Conservation (phyloP, 2,888 invertebrate species). For the Petrophora chlorosata region DNA sequence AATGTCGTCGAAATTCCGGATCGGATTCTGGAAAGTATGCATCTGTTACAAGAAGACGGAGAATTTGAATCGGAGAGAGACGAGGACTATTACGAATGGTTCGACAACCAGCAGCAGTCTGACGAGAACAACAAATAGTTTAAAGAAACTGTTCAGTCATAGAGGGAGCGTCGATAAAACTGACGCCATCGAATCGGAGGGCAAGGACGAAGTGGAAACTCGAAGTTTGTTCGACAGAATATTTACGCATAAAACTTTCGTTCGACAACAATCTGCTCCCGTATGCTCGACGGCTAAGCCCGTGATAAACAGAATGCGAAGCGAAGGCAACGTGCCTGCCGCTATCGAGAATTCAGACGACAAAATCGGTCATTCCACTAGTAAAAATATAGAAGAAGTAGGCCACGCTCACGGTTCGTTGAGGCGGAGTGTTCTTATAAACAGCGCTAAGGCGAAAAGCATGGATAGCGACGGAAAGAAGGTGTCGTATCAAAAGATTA, state of each 20-base stretch:
- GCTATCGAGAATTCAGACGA: slow-evolving; percentile 51
- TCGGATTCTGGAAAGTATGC: slow-evolving; percentile 89
- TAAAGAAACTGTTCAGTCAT: slow-evolving; percentile 78
- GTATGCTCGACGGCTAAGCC: slow-evolving; percentile 61
- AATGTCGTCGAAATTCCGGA: slow-evolving; percentile 95
- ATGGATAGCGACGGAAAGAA: slow-evolving; percentile 68
- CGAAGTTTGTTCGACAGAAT: slow-evolving; percentile 63
- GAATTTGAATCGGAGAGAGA: slow-evolving; percentile 68
- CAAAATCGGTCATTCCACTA: slow-evolving; percentile 70
- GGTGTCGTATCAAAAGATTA: slow-evolving; percentile 67
- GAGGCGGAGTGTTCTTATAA: slow-evolving; percentile 78
- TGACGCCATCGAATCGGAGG: slow-evolving; percentile 58
- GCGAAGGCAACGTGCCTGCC: slow-evolving; percentile 68
- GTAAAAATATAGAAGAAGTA: slow-evolving; percentile 52
- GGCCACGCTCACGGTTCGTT: slow-evolving; percentile 53
- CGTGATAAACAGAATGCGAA: slow-evolving; percentile 67
- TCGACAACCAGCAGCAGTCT: slow-evolving; percentile 85
- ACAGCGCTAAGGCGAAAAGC: slow-evolving; percentile 73
- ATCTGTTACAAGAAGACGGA: slow-evolving; percentile 78
- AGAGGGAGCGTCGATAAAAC: slow-evolving; percentile 72
- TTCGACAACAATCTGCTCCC: slow-evolving; percentile 75
- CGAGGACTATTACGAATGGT: slow-evolving; percentile 84
- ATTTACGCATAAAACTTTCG: slow-evolving; percentile 62
- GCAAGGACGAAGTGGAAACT: slow-evolving; percentile 55
- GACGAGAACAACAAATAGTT: slow-evolving; percentile 84